These are phyloP conservation scores for Anadara kagoshimensis DNA, from an alignment of 1,140 invertebrate genomes.

Conservation along the genomic window DNA sequence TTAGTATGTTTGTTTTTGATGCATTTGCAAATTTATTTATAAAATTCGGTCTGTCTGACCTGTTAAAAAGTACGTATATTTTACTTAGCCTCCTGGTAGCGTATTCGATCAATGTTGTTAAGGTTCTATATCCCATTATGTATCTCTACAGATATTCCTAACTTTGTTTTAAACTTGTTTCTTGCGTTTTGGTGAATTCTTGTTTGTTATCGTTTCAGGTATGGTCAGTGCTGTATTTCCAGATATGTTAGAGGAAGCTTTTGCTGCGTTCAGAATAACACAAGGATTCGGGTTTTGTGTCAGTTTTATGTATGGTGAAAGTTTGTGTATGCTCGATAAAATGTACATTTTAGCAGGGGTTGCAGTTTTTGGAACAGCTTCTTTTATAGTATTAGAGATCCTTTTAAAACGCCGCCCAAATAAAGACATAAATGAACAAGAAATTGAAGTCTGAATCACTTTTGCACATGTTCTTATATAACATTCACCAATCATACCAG, in stretches of 20 bases:
- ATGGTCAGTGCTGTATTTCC: constrained; percentile 59
- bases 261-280: constrained; percentile 47
- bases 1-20: too few species aligned
- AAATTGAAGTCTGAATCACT: neutral
- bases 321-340: constrained; percentile 52
- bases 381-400: constrained; percentile 43
- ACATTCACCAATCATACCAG: too few species aligned
- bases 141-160: neutral
- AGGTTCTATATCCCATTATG: too few species aligned
- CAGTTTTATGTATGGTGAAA: constrained; percentile 44
- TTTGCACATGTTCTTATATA: too few species aligned
- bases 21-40: too few species aligned
- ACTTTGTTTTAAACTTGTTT: neutral
- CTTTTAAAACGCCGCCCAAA: constrained; percentile 7
- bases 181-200: neutral
- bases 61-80: too few species aligned
- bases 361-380: constrained; percentile 37
- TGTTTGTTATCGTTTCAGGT: constrained; percentile 45
- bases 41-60: too few species aligned
- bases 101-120: too few species aligned
- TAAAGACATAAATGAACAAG: neutral
- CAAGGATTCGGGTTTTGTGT: constrained; percentile 53
- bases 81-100: too few species aligned
- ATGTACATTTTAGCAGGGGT: constrained; percentile 47
- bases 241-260: constrained; percentile 61